Base-by-base conservation (phyloP, 1,140 invertebrate species). In the Zaprionus kolodkinae region DNA sequence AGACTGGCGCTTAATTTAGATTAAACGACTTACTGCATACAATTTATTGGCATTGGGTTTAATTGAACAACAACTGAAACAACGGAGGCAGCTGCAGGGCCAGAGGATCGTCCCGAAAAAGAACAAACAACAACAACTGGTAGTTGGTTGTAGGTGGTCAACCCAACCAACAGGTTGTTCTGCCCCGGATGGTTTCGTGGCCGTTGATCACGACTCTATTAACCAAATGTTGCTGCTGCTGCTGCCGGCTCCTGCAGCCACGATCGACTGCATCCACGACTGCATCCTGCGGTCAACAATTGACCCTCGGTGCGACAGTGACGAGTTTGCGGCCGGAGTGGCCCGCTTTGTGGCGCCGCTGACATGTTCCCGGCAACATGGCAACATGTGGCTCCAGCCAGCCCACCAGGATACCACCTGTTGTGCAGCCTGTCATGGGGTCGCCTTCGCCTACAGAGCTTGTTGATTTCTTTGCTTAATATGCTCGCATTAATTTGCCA, bases 11-110 rank as follows among this genome's bases (percentile, higher is more conserved):
- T 78, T 91, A 91, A 91, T 85, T 82, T 84, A 91, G 81, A 91
- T 91, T 91, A 88, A 91, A 81, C 79, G 88, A 78, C 76, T 91
- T 80, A 85, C 81, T 88, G 88, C 67, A 61, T 77, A 91, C 67
- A 91, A 91, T 91, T 91, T 91, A 91, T 91, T 88, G 88, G 84
- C 79, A 76, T 74, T 62, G 74, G 76, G 74, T 91, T 91, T 91
- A 91, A 91, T 91, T 91, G 88, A 87, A 83, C 75, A 76, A 66
- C 75, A 77, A 74, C 66, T 69, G 76, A 54, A 65, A 64, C 17
- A 69, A 40, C 38, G 64, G 12, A 35, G 52, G 10, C 43, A 66
- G 35, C 48, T 43, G 33, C 9, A 57, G 15, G 17, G 50, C n/a
- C 17, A 43, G 43, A 27, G 59, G 21, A 62, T 12, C 35, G 40